phyloP scores from a whole-genome alignment of 2,888 invertebrate species.

The Rambutsinella grinnellia region DNA sequence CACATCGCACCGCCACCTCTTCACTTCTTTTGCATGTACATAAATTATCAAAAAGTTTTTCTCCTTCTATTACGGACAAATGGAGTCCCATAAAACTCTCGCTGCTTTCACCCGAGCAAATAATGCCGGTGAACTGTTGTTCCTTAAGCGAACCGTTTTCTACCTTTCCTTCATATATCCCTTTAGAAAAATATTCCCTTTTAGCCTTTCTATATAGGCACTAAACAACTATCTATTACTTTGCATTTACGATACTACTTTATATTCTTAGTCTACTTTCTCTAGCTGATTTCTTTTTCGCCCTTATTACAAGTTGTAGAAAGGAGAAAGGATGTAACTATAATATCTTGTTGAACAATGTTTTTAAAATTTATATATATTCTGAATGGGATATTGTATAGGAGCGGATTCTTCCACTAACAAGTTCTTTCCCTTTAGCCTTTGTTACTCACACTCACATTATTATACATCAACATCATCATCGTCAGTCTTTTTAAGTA shows the following conservation, averaged over 20 bases:
- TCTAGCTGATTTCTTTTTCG: conserved; percentile 33
- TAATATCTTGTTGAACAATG: conserved; percentile 41
- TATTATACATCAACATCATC: conserved; percentile 43
- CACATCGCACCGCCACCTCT: conserved; percentile 14
- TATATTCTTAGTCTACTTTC: conserved; percentile 4
- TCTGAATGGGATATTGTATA: conserved; percentile 7
- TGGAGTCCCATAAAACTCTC: conserved; percentile 51
- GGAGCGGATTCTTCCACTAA: conserved; percentile 52
- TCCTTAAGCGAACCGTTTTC: neutral
- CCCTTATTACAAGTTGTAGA: conserved; percentile 20
- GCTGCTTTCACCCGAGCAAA: conserved; percentile 51
- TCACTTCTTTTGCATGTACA: conserved; percentile 54
- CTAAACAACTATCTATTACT: no score
- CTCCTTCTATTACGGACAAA: conserved; percentile 37
- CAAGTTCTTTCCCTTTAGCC: conserved; percentile 47
- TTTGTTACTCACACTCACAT: conserved; percentile 41
- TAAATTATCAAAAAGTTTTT: conserved; percentile 51
- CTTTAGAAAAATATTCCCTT: no score
- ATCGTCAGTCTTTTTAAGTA: conserved; percentile 38
- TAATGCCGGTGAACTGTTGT: conserved; percentile 46
- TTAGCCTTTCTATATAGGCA: no score
- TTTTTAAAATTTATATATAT: conserved; percentile 20
- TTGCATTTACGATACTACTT: no score
- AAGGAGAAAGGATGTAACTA: conserved; percentile 26
- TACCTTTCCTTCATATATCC: neutral